Percentiles rank a stretch among this genome's conserved stretches.
Evolutionary conservation across 2,888 invertebrate species (phyloP).

Genomic region (Drosophila barbarae): DNA sequence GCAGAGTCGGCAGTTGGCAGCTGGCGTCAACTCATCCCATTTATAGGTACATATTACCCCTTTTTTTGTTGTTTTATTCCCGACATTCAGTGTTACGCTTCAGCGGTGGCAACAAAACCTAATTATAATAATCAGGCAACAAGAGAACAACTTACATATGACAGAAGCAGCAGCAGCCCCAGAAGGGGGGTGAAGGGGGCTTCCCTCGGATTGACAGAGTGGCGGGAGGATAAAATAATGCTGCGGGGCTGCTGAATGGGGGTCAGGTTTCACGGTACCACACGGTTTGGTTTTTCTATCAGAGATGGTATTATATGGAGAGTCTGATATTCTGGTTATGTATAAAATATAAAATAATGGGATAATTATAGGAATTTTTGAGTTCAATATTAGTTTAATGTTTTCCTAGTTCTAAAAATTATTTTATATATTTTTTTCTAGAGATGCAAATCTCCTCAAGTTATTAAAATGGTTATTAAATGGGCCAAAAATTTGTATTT

Average conservation of each 20-base stretch:
- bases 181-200: not conserved
- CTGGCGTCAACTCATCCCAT: slow-evolving; percentile 3
- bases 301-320: not conserved
- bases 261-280: slow-evolving; percentile 3
- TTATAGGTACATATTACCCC: slow-evolving; percentile 1
- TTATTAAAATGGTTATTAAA: too few relatives aligned
- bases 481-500: too few relatives aligned
- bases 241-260: not conserved
- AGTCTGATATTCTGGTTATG: not conserved
- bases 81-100: slow-evolving; percentile 36
- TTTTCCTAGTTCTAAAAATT: too few relatives aligned
- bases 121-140: slow-evolving; percentile 46
- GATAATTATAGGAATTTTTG: too few relatives aligned
- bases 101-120: slow-evolving; percentile 45
- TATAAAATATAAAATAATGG: too few relatives aligned
- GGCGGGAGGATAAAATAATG: slow-evolving; percentile 1
- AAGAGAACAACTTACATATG: slow-evolving; percentile 28
- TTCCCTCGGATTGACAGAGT: not conserved
- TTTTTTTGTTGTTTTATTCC: not conserved
- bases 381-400: too few relatives aligned
- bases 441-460: too few relatives aligned
- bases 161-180: slow-evolving; percentile 1
- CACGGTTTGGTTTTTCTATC: not conserved
- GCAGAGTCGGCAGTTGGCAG: slow-evolving; percentile 30
- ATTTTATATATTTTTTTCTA: too few relatives aligned